Conservation (phyloP, 2,797 vertebrate genomes). For the Tympanoctomys barrerae region DNA sequence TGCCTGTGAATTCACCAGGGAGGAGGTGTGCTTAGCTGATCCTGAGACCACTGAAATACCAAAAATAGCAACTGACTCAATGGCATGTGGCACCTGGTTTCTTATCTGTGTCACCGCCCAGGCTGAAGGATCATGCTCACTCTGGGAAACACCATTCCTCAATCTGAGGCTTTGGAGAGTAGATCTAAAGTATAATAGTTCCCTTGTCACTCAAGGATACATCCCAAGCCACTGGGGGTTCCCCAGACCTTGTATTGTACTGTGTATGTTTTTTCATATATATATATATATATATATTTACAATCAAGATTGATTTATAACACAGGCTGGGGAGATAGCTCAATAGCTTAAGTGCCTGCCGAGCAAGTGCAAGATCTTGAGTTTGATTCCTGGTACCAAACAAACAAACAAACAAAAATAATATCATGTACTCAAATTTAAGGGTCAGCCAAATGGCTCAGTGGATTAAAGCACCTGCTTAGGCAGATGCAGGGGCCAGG, state of each 20-base stretch:
- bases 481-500: too few species aligned
- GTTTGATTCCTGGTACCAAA: too few species aligned
- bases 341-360: too few species aligned
- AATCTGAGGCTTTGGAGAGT: background rate
- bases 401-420: too few species aligned
- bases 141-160: too few species aligned
- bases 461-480: too few species aligned
- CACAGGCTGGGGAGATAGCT: too few species aligned
- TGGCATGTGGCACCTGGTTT: background rate
- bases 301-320: background rate
- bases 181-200: background rate
- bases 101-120: background rate
- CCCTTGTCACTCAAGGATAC: background rate
- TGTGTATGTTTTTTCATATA: background rate
- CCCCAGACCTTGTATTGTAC: background rate
- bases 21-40: background rate
- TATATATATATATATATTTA: background rate
- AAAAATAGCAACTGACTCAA: background rate
- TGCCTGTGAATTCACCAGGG: background rate
- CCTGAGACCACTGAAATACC: background rate
- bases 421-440: too few species aligned
- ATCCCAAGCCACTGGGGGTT: background rate
- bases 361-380: too few species aligned
- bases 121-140: background rate
- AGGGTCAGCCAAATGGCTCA: too few species aligned